Conservation (phyloP, 2,113 vertebrate species). For the Cyphomyrus plagiostoma region DNA sequence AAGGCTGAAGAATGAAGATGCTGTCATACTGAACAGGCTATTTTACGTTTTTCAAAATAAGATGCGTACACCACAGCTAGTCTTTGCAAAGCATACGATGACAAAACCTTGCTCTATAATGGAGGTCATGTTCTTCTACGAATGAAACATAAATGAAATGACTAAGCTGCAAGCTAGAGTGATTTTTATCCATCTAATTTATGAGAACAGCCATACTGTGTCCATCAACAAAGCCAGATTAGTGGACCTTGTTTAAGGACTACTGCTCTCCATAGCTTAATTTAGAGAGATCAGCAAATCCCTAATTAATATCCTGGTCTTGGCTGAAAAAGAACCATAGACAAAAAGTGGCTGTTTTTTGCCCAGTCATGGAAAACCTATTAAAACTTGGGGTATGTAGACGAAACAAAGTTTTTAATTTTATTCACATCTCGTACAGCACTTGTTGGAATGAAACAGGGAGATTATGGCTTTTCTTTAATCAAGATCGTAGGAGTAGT, state of each 20-base stretch:
- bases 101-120: background rate
- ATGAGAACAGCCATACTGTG: background rate
- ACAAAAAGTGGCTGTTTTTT: background rate
- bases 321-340: background rate
- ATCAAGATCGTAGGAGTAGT: background rate
- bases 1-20: background rate
- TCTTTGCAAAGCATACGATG: background rate
- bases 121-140: background rate
- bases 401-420: background rate
- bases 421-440: background rate
- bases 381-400: background rate
- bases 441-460: background rate
- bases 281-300: background rate
- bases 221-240: background rate
- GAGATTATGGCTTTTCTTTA: background rate
- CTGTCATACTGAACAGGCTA: background rate
- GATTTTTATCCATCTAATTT: slow-evolving; percentile 3
- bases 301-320: background rate
- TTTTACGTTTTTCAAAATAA: slow-evolving; percentile 3
- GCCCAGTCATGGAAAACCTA: background rate
- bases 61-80: background rate
- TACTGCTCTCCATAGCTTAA: background rate
- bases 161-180: background rate
- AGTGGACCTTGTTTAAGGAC: background rate
- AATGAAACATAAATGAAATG: background rate